A percentile compares a stretch with the other conserved stretches of the same genome.
Evolutionary conservation across 2,113 vertebrate species (phyloP).

Genomic region (Lonchura striata): DNA sequence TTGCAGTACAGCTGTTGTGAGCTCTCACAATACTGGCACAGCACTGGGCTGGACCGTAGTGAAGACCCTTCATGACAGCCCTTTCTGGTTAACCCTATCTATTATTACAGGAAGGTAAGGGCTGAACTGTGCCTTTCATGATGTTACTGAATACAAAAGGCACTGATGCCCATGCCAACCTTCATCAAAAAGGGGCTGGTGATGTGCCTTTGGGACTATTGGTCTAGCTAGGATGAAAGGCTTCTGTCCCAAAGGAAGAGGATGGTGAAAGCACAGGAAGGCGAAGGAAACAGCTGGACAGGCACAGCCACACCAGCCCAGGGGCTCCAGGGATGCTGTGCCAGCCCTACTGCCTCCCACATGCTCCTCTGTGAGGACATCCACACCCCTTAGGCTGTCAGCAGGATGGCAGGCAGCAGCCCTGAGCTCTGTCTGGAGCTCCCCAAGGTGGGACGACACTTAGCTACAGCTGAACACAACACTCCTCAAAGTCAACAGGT

Average conservation of each 20-base stretch:
- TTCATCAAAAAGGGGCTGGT: not conserved
- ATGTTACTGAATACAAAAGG: not conserved
- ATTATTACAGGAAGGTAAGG: not conserved
- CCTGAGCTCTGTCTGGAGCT: not conserved
- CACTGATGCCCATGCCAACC: not conserved
- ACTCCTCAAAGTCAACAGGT: not conserved
- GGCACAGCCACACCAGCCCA: rapidly evolving
- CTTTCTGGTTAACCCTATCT: not conserved
- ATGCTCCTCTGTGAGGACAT: not conserved
- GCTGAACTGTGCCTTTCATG: rapidly evolving
- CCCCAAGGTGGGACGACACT: rapidly evolving
- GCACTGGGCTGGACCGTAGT: rapidly evolving
- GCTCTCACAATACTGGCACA: not conserved
- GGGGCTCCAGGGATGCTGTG: not conserved
- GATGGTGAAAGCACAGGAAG: conserved; percentile 28
- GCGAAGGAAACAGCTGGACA: not conserved
- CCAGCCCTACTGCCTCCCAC: not conserved
- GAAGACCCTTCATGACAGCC: not conserved
- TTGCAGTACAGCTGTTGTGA: conserved; percentile 33
- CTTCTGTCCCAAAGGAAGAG: conserved; percentile 19
- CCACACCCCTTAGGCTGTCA: not conserved
- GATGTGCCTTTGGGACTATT: not conserved
- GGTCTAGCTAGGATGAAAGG: not conserved
- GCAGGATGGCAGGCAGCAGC: not conserved
- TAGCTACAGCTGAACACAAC: not conserved